phyloP scores from a whole-genome alignment of 2,113 vertebrate species.

The Alligator sinensis region DNA sequence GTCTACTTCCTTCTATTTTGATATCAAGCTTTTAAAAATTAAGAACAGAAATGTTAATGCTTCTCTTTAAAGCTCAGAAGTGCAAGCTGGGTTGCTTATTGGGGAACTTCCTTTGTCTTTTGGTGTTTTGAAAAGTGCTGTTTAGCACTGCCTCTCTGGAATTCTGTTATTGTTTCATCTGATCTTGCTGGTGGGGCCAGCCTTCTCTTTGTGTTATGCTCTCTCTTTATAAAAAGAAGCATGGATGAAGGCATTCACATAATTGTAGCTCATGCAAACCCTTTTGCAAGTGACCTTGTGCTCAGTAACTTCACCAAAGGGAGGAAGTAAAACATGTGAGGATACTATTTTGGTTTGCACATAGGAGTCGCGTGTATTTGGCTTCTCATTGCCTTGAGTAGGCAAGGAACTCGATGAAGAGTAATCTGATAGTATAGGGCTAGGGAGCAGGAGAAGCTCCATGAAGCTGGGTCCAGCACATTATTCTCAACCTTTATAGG shows the following conservation, averaged over 20 bases:
- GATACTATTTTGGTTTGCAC: neutral
- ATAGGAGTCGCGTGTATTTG: neutral
- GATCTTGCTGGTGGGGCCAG: neutral
- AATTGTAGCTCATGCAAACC: neutral
- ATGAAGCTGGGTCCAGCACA: too few relatives aligned
- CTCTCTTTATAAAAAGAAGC: neutral
- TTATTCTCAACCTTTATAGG: too few relatives aligned
- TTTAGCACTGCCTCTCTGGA: neutral
- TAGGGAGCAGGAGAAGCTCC: too few relatives aligned
- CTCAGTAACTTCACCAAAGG: neutral
- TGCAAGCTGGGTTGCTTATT: slow-evolving; percentile 34
- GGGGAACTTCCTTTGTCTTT: slow-evolving; percentile 26
- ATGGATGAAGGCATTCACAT: neutral
- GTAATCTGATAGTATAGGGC: neutral
- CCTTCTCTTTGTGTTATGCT: neutral
- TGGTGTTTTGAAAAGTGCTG: neutral
- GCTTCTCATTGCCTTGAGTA: neutral
- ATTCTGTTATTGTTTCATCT: neutral
- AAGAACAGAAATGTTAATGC: slow-evolving; percentile 9
- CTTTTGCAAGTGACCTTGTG: neutral
- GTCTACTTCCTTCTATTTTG: neutral
- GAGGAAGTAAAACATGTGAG: neutral
- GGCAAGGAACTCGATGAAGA: neutral
- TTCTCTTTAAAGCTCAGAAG: slow-evolving; percentile 29
- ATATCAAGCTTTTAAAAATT: slow-evolving; percentile 22